phyloP scores from a whole-genome alignment of 2,113 vertebrate species.

The Petrocephalus microphthalmus region DNA sequence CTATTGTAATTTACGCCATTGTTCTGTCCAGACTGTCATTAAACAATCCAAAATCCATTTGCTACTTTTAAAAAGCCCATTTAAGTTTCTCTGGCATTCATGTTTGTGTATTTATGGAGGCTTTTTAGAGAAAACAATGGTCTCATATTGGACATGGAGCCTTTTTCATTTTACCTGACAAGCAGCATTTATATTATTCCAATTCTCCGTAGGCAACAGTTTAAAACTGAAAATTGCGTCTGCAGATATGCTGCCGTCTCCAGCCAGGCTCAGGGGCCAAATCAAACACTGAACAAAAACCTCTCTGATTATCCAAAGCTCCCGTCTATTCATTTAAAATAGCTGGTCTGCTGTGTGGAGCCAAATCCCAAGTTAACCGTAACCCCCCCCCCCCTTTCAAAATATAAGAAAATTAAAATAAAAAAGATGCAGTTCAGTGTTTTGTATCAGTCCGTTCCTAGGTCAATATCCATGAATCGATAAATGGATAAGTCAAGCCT shows the following conservation, averaged over 20 bases:
- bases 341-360: background rate
- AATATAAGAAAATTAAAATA: background rate
- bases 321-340: background rate
- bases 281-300: background rate
- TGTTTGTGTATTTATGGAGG: background rate
- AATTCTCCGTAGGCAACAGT: background rate
- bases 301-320: background rate
- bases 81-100: background rate
- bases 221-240: background rate
- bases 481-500: background rate
- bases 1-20: slow-evolving; percentile 10
- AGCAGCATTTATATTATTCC: background rate
- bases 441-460: background rate
- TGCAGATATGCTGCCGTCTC: background rate
- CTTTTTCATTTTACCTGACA: background rate
- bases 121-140: background rate
- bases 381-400: background rate
- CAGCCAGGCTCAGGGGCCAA: background rate
- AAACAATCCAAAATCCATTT: background rate
- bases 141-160: background rate
- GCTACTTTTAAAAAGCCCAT: slow-evolving; percentile 9
- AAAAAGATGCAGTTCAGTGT: background rate
- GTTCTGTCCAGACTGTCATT: background rate
- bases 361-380: background rate
- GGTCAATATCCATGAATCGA: background rate